Conservation (phyloP, 2,888 invertebrate genomes). For the Diploptera punctata region DNA sequence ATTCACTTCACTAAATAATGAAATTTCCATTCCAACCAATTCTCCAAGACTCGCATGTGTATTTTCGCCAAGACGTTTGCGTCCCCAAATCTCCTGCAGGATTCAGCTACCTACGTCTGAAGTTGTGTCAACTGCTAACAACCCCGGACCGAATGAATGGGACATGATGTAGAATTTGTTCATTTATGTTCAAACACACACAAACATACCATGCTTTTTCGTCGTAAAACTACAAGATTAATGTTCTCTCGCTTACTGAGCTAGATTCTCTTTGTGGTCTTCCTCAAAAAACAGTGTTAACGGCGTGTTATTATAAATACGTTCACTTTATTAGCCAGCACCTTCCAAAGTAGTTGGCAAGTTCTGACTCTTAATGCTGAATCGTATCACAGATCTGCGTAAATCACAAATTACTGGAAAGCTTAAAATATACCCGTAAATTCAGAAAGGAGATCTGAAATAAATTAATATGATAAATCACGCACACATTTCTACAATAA, state of each 20-base stretch:
- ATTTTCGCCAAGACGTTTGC: background rate
- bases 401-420: too few relatives aligned
- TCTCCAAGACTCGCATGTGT: background rate
- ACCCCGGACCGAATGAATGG: conserved; percentile 25
- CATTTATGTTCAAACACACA: conserved; percentile 23
- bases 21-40: background rate
- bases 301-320: background rate
- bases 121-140: background rate
- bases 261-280: background rate
- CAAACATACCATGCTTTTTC: conserved; percentile 24
- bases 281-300: background rate
- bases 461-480: too few relatives aligned
- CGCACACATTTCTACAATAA: too few relatives aligned
- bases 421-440: too few relatives aligned
- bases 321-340: background rate
- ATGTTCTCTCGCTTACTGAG: conserved; percentile 1
- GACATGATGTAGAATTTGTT: conserved; percentile 39
- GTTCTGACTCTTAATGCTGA: too few relatives aligned
- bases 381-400: too few relatives aligned
- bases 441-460: too few relatives aligned
- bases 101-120: background rate
- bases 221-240: background rate
- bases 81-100: background rate
- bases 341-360: too few relatives aligned
- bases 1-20: too few relatives aligned